Base-by-base conservation (phyloP, 2,888 invertebrate genomes). In the Caenorhabditis sp. region DNA sequence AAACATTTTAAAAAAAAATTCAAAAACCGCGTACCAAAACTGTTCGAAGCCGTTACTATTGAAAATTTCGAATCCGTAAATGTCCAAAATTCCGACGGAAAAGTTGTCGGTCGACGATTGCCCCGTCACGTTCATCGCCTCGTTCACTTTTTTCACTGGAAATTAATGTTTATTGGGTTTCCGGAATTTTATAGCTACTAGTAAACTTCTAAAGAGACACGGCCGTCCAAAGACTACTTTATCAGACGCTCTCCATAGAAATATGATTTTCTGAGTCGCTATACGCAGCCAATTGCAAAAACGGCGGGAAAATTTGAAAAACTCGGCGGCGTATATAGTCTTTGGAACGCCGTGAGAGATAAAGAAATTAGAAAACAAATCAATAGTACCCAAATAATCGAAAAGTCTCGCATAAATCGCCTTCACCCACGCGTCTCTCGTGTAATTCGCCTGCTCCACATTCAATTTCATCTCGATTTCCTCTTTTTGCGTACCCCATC, bases 11-110 rank as follows among this genome's bases (percentile, higher is more conserved):
- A 32, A 55, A n/a, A 24, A 20, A 37, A 20, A 61, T 39, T 26
- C 15, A 27, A 22, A 32, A 30, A 26, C 24, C 26, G 53, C 80
- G 27, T 35, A 86, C 86, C 87, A 89, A 87, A 93, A 93, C 88
- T 93, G 93, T 85, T 93, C 93, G 89, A 93, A 93, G 20, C 93
- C 93, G 87, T 93, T 93, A 84, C 91, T 91, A 46, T 92, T 91
- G 86, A 93, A 93, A 72, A 93, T 93, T 89, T 93, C 93, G 87
- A 93, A 93, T 1, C 93, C 93, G 85, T 93, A 93, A 83, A 93
- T 93, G 85, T 93, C 93, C 74, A 93, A 89, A 85, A 93, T 93
- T 50, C 93, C 93, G 27, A 92, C 90, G 76, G 92, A 92, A 26
- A 88, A 78, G 11, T 77, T 66, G 20, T 72, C 72, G 0, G 66